Conservation (phyloP, 2,113 vertebrate species). For the Climacteris rufus region DNA sequence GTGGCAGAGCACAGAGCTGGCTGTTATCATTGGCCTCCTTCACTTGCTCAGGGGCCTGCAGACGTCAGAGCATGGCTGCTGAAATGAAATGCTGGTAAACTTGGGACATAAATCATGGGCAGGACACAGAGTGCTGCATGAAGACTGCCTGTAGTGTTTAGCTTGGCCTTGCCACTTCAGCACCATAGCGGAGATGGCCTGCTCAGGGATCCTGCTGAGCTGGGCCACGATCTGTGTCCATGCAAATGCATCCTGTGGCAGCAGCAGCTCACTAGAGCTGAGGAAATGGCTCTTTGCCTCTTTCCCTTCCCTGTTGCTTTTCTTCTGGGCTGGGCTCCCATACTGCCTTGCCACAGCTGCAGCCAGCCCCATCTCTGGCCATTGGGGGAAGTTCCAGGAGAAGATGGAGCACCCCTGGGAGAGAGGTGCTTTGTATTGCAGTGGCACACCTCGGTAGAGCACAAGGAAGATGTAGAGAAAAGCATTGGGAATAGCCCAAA, state of each 20-base stretch:
- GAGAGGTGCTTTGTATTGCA: background rate
- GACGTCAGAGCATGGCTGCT: background rate
- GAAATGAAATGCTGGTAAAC: background rate
- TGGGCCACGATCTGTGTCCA: background rate
- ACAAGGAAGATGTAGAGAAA: background rate
- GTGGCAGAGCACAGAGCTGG: background rate
- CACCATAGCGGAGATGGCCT: background rate
- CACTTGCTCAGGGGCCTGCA: background rate
- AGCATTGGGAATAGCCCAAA: background rate
- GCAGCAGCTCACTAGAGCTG: background rate
- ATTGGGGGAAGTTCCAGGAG: background rate
- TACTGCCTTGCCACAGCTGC: background rate
- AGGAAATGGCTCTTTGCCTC: background rate
- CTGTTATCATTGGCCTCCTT: background rate
- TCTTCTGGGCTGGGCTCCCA: background rate
- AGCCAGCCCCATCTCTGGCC: background rate
- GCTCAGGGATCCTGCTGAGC: background rate
- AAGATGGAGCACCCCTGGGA: background rate
- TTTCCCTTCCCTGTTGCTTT: background rate
- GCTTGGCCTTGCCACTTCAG: background rate
- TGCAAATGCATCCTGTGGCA: background rate
- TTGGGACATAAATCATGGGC: background rate
- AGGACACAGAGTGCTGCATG: rapidly evolving
- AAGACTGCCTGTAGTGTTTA: background rate
- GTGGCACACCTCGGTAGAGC: background rate